A percentile compares a stretch with the other conserved stretches of the same genome.
phyloP scores from a whole-genome alignment of 2,797 vertebrate genomes.

The Pachyuromys duprasi region DNA sequence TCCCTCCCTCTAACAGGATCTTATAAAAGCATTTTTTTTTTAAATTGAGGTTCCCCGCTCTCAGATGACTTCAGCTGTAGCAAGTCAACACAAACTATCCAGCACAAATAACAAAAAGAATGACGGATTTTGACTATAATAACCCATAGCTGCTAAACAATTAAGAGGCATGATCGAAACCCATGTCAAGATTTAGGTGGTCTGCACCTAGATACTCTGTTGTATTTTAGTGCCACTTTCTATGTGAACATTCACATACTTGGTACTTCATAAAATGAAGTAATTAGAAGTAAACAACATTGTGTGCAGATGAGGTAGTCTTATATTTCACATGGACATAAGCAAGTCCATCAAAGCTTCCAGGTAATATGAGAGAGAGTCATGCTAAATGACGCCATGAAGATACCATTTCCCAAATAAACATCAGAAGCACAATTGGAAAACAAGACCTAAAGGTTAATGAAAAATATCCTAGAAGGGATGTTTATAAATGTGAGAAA shows the following conservation, averaged over 20 bases:
- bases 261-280: background rate
- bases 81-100: background rate
- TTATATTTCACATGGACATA: background rate
- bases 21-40: background rate
- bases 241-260: background rate
- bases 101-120: background rate
- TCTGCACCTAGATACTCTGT: background rate
- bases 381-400: background rate
- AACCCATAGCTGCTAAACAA: background rate
- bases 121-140: background rate
- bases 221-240: background rate
- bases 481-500: background rate
- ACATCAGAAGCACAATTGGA: background rate
- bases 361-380: background rate
- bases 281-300: constrained; percentile 3
- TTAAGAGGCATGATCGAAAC: background rate
- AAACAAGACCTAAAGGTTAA: background rate
- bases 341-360: background rate
- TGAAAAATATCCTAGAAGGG: background rate
- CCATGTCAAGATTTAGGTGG: background rate
- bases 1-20: too few species aligned
- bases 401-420: background rate
- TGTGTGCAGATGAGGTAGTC: background rate
- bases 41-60: background rate
- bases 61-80: background rate